Evolutionary conservation across 92 coral and sea anemone species (phyloP), one percentile per base, ranked within the genome.

Genomic region (Heliopora coerulea): DNA sequence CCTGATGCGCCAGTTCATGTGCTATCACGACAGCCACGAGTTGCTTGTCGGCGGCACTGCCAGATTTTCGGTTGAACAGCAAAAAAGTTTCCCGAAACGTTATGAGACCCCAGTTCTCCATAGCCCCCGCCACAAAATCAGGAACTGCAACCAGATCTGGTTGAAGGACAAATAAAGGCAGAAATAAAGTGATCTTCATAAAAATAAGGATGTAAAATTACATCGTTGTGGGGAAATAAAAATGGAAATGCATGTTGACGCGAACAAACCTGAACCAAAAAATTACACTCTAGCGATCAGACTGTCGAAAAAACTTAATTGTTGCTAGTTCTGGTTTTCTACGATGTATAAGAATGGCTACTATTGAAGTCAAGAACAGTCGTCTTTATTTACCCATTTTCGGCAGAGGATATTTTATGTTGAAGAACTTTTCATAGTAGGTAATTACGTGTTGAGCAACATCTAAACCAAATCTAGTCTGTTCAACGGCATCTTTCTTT

Each of bases 51-150:
- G 78, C 85, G 41, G 76, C 79, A 31, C 83, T 80, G 46, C 85
- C 81, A 27, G 85, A 82, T 56, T 44, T 37, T 0, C 85, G 75
- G 30, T 87, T 82, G 70, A 74, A 87, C 32, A 87, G 62, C 62
- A 87, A 28, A 5, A 87, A 85, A 17, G 79, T 75, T 46, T 87
- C 91, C 30, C 88, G 78, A 78, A 91, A 91, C 23, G 96, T 91
- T 60, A 91, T 79, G 62, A 91, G 75, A 35, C 97, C 97, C 97
- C 97, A 91, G 84, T 91, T 91, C 73, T 91, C 97, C 97, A 91
- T 91, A 3, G 97, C 97, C 14, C 97, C 97, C 21, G 86, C 89
- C 72, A 86, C 68, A 39, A 84, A 84, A 64, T 87, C 97, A 34
- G 97, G 97, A 41, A 91, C 87, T 48, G 91, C 97, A 6, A 91